phyloP scores from a whole-genome alignment of 2,113 vertebrate species.

The Thymallus thymallus region DNA sequence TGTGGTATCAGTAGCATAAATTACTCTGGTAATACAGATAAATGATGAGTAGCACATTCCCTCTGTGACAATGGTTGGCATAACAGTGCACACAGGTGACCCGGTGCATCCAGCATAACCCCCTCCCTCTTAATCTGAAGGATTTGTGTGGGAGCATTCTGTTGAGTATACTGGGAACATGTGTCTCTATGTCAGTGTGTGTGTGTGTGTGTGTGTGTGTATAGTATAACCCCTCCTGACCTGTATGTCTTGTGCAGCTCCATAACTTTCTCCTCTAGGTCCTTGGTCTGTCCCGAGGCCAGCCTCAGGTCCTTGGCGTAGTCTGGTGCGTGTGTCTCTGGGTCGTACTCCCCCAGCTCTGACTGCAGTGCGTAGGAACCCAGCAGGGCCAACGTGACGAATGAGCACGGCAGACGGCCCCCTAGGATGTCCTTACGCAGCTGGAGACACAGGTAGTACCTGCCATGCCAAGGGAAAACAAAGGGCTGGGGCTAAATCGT shows the following conservation, averaged over 20 bases:
- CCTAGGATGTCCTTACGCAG: constrained; percentile 90
- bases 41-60: not conserved
- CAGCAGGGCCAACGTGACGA: constrained; percentile 91
- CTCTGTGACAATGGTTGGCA: not conserved
- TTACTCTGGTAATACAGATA: not conserved
- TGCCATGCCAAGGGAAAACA: constrained; percentile 29
- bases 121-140: not conserved
- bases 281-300: constrained; percentile 90
- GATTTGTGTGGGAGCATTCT: not conserved
- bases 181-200: not conserved
- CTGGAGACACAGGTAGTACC: constrained; percentile 92
- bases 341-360: constrained; percentile 92
- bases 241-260: constrained; percentile 94
- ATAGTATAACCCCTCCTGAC: constrained; percentile 54
- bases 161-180: not conserved
- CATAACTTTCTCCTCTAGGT: constrained; percentile 94
- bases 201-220: not conserved
- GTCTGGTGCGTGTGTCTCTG: constrained; percentile 81
- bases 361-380: constrained; percentile 96
- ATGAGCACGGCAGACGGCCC: constrained; percentile 91
- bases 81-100: too few species aligned
- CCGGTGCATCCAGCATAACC: too few species aligned
- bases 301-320: constrained; percentile 90
- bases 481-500: not conserved
- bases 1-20: not conserved